These are phyloP conservation scores for Candidula unifasciata DNA, from an alignment of 2,888 invertebrate genomes.

Conservation along the genomic window DNA sequence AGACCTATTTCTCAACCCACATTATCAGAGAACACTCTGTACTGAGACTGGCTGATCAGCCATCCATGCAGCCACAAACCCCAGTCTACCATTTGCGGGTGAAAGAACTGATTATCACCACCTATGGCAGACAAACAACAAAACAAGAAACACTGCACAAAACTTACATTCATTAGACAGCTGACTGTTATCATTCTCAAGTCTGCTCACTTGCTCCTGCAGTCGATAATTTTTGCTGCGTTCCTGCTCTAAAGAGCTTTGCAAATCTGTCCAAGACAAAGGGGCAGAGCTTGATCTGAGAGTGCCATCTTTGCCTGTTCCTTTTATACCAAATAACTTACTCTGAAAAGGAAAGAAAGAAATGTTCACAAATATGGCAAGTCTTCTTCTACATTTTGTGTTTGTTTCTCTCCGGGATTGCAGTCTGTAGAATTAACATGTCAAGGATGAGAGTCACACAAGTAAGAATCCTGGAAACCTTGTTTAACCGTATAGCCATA, in stretches of 20 bases:
- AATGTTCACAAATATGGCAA: background rate
- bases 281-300: constrained; percentile 44
- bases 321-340: constrained; percentile 33
- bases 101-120: too few species aligned
- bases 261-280: constrained; percentile 63
- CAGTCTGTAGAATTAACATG: too few species aligned
- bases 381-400: background rate
- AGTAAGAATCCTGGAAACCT: too few species aligned
- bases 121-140: too few species aligned
- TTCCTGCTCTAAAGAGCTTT: constrained; percentile 80
- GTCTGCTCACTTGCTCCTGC: constrained; percentile 69
- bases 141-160: background rate
- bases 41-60: too few species aligned
- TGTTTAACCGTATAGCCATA: too few species aligned
- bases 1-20: too few species aligned
- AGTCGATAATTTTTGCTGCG: constrained; percentile 72
- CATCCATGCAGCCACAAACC: too few species aligned
- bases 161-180: constrained; percentile 71
- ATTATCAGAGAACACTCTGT: too few species aligned
- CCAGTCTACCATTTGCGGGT: too few species aligned
- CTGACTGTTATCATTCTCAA: constrained; percentile 66
- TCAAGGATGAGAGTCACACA: too few species aligned
- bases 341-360: constrained; percentile 6
- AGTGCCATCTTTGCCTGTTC: constrained; percentile 12
- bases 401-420: too few species aligned